Base-by-base conservation (phyloP, 2,888 invertebrate genomes). In the Megaustenia siamemsis region DNA sequence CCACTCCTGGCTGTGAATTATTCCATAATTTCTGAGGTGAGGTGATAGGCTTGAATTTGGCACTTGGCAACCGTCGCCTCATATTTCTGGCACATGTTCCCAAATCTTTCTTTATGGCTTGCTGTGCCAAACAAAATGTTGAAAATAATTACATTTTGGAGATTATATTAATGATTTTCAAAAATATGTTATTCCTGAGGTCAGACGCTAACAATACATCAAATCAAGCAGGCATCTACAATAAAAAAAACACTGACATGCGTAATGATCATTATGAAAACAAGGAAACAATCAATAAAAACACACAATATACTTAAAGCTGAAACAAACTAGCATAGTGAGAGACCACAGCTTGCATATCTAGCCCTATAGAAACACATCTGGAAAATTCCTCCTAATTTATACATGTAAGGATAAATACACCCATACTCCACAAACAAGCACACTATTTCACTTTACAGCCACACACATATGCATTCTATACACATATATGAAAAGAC, bases 1-100 rank as follows among this genome's bases (percentile, higher is more conserved):
- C 85, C 40, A 77, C 38, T 0, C 83, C 71, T 5, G 68, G 6
- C 4, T 69, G 60, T n/a, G 77, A 77, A n/a, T 56, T 69, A 56
- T 49, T 49, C 78, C 78, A 83, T 12, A 35, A 10, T 45, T 73
- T 80, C 38, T 78, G 80, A 40, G 77, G 49, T 10, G 85, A 60
- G 8, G 73, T 12, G 0, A 35, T 38, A 2, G 86, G 84, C 38
- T 86, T 83, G 69, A 78, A 80, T 40, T 80, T 82, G 53, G 75
- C 66, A 49, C 82, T 60, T 21, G 86, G 87, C 53, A 87, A 53
- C 12, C 87, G 83, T 1, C 87, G 83, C 1, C 87, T 80, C 87
- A 87, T 87, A 56, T 87, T 87, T 24, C 87, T 78, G 32, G 87
- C 87, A 80, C 87, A 87, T 8, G 87, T 87, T 28, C 87, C 87